Evolutionary conservation across 2,797 vertebrate genomes (phyloP).

Genomic region (Xenopus petersii): DNA sequence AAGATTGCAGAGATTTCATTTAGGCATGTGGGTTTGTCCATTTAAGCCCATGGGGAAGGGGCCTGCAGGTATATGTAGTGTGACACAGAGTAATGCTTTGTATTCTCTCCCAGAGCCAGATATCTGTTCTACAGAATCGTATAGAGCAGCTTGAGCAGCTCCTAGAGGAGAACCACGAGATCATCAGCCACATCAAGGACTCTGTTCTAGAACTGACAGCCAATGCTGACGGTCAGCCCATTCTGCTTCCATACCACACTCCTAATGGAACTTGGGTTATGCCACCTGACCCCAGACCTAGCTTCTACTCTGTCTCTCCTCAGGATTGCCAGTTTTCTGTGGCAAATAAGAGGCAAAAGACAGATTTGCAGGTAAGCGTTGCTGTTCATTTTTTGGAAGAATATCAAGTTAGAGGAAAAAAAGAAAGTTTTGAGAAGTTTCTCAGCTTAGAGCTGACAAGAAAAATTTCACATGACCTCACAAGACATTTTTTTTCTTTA

Average conservation of each 20-base stretch:
- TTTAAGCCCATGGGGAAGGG: too few species aligned
- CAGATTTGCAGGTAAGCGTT: slow-evolving; percentile 83
- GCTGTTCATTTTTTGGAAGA: too few species aligned
- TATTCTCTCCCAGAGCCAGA: slow-evolving; percentile 79
- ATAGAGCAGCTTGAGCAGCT: slow-evolving; percentile 98
- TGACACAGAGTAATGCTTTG: background rate
- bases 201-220: slow-evolving; percentile 96
- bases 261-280: slow-evolving; percentile 89
- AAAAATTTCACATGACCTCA: too few species aligned
- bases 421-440: too few species aligned
- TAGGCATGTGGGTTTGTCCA: too few species aligned
- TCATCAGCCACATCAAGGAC: slow-evolving; percentile 98
- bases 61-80: too few species aligned
- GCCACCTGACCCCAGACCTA: slow-evolving; percentile 82
- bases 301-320: slow-evolving; percentile 82
- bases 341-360: slow-evolving; percentile 64
- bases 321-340: slow-evolving; percentile 89
- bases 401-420: too few species aligned
- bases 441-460: too few species aligned
- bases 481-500: too few species aligned
- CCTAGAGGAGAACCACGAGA: slow-evolving; percentile 97
- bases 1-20: too few species aligned
- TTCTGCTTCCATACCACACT: slow-evolving; percentile 73
- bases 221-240: slow-evolving; percentile 70
- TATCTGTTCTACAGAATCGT: slow-evolving; percentile 95